phyloP scores from a whole-genome alignment of 2,888 invertebrate species.

The Cheilosia grossa region DNA sequence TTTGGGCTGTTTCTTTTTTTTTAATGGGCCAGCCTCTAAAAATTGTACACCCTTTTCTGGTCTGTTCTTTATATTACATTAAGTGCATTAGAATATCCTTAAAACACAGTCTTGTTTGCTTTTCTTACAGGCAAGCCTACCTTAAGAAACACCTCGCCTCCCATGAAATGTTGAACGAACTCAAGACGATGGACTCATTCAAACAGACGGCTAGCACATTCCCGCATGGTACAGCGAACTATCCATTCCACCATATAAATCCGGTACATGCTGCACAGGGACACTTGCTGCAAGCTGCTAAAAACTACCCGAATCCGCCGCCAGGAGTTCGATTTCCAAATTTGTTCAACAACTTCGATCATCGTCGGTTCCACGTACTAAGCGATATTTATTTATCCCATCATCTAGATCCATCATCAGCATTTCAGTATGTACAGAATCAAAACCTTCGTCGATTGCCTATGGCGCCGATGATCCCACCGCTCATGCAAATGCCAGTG shows the following conservation, averaged over 20 bases:
- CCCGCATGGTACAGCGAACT: constrained; percentile 42
- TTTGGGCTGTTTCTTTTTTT: no score
- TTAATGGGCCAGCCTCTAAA: no score
- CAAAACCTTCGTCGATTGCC: constrained; percentile 77
- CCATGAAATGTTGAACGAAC: constrained; percentile 81
- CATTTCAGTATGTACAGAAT: constrained; percentile 82
- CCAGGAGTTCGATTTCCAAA: constrained; percentile 77
- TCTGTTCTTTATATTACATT: no score
- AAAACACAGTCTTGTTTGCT: no score
- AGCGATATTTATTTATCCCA: constrained; percentile 82
- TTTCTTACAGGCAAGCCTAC: constrained; percentile 82
- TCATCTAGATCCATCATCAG: constrained; percentile 81
- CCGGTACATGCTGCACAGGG: constrained; percentile 29
- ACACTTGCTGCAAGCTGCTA: constrained; percentile 55
- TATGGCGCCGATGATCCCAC: constrained; percentile 63
- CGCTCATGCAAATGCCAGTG: constrained; percentile 77
- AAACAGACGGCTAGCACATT: constrained; percentile 32
- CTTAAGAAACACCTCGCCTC: constrained; percentile 84
- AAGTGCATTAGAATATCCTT: no score
- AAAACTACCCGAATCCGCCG: constrained; percentile 46
- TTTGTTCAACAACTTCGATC: constrained; percentile 78
- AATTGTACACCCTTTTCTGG: no score
- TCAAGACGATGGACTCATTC: constrained; percentile 78
- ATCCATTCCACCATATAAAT: constrained; percentile 46
- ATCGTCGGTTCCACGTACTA: constrained; percentile 81